These are phyloP conservation scores for Vanacampus margaritifer DNA, from an alignment of 2,113 vertebrate species.

Conservation along the genomic window DNA sequence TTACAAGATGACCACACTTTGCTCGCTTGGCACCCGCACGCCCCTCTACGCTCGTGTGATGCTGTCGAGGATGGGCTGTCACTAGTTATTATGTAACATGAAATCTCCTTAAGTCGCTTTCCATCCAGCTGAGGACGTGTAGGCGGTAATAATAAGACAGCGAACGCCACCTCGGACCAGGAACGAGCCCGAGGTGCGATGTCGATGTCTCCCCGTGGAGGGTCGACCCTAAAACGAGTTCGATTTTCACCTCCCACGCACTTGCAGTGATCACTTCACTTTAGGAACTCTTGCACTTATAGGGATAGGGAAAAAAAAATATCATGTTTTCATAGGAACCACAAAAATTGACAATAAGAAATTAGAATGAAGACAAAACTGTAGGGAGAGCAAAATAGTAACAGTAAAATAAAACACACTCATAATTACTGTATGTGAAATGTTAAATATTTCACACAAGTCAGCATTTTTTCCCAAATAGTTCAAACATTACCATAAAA, in stretches of 20 bases:
- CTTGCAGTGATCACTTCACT: conserved; percentile 7
- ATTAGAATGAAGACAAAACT: background rate
- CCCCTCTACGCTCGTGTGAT: conserved; percentile 31
- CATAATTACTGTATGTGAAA: too few species aligned
- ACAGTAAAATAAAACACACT: too few species aligned
- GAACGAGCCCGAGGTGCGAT: conserved; percentile 41
- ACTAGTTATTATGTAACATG: conserved; percentile 51
- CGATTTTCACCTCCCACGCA: conserved; percentile 31
- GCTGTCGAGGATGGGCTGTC: conserved; percentile 55
- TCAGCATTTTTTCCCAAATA: too few species aligned
- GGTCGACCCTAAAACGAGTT: conserved; percentile 32
- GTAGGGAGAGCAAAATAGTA: too few species aligned
- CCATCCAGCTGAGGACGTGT: conserved; percentile 48
- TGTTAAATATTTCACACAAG: too few species aligned
- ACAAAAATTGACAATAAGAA: too few species aligned
- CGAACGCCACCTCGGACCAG: conserved; percentile 59
- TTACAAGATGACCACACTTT: conserved; percentile 25
- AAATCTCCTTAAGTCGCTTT: conserved; percentile 61
- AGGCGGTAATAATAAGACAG: conserved; percentile 56
- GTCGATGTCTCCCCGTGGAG: conserved; percentile 22
- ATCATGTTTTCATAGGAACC: background rate
- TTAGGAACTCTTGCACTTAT: background rate
- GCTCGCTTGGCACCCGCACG: conserved; percentile 4
- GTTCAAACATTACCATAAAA: too few species aligned
- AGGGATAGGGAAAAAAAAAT: background rate